Base-by-base conservation (phyloP, 2,888 invertebrate genomes). In the Idaea aversata region DNA sequence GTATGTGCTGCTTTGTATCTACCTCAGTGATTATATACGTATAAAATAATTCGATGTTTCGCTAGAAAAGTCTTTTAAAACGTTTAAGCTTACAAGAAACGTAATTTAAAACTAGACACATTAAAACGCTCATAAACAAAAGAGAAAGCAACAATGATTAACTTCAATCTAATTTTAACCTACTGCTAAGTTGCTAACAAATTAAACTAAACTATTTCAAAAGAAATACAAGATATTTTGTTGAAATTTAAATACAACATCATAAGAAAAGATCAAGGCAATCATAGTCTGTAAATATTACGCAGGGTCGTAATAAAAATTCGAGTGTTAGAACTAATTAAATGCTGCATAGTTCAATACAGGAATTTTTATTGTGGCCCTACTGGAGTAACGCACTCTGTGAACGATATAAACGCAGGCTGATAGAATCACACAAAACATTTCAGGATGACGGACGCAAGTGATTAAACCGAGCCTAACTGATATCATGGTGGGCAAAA, bases 221-320 rank as follows among this genome's bases (percentile, higher is more conserved):
- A 4, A 47, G 47, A 47, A 47, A 47, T 47, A 10, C 13, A 47
- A 47, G 47, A 47, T 47, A 10, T 6, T 47, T 7, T 47, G 6
- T 47, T 10, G 7, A 47, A 74, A 71, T 68, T 69, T 66, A 67
- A 68, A 59, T 25, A 59, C 57, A 64, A 59, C 57, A 64, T 70
- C 69, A 65, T 80, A 90, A 89, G 90, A 91, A 84, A 87, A 90
- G 91, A 91, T 91, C 89, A 90, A 91, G 89, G 87, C 85, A 89
- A 91, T 90, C 91, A 91, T 91, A 89, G 88, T 85, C 75, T 66
- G 67, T 25, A 25, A 25, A 25, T 25, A 25, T 25, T 25, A 1
- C 1, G 25, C 25, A 25, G 25, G 25, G 25, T 3, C 25, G 25
- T 25, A 25, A 25, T 25, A 25, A 25, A 25, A 25, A 25, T 25